Base-by-base conservation (phyloP, 1,140 invertebrate genomes). In the Bombus pascuorum region DNA sequence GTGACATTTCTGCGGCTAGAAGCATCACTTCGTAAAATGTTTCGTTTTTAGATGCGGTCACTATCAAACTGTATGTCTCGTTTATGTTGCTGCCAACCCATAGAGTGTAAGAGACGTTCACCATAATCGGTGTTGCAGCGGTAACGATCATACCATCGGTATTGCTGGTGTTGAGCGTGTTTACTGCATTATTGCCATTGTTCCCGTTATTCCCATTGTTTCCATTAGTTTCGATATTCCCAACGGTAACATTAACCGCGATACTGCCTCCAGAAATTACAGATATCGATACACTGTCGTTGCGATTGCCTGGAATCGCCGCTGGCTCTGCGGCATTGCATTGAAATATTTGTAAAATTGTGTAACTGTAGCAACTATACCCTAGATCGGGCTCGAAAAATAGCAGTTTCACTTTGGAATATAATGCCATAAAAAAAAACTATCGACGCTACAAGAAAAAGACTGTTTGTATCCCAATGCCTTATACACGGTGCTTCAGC, bases 21-120 rank as follows among this genome's bases (percentile, higher is more conserved):
- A 97, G 96, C 98, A 98, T 98, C 66, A 98, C 96, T 90, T 96
- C 96, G 93, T 98, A 98, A 94, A 98, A 98, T 6, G 97, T 97
- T n/a, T 97, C 96, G 92, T 98, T 98, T 86, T 96, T 96, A 9
- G 97, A 96, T 5, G 97, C 96, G 1, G 96, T 96, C 87, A 98
- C 95, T 18, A 95, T 96, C 62, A 97, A 93, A 25, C 97, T 97
- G 91, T 97, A 96, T 90, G 97, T 97, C 88, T 97, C 97, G 47
- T 97, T 97, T 15, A 98, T 97, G 91, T 98, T 97, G 77, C 97
- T 97, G 70, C 97, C 97, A 10, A 98, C 97, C 98, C 98, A 98
- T 9, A 98, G 95, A 0, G 97, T 98, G 93, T 98, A 98, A 0
- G 97, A 97, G 71, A 98, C 97, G 76, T 97, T 97, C 2, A 97